A percentile compares a stretch with the other conserved stretches of the same genome.
Evolutionary conservation across 2,888 invertebrate species (phyloP).

Genomic region (Patella ulyssiponensis): DNA sequence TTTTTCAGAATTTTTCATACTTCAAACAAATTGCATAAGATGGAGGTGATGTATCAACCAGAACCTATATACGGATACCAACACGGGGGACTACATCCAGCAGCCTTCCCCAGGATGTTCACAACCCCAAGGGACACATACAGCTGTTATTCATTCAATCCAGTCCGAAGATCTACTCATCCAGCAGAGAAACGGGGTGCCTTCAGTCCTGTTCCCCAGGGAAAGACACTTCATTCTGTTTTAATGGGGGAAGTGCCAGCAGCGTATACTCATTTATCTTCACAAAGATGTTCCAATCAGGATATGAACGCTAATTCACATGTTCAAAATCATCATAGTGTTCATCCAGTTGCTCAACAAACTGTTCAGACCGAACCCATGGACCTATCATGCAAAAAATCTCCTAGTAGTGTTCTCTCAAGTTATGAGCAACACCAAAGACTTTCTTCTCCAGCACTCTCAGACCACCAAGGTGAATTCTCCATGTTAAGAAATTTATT

Average conservation of each 20-base stretch:
- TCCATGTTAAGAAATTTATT: slow-evolving; percentile 49
- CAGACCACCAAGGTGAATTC: slow-evolving; percentile 42
- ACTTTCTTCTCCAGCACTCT: slow-evolving; percentile 7
- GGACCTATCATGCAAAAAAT: slow-evolving; percentile 60
- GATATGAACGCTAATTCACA: slow-evolving; percentile 20
- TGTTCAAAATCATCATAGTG: slow-evolving; percentile 20
- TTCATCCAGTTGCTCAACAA: slow-evolving; percentile 36
- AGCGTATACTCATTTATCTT: slow-evolving; percentile 55
- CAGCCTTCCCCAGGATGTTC: slow-evolving; percentile 28
- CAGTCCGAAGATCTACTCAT: slow-evolving; percentile 25
- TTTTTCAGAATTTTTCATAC: too few species aligned
- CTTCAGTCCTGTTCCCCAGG: slow-evolving; percentile 11
- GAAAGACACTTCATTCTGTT: slow-evolving; percentile 55
- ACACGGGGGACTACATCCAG: background rate
- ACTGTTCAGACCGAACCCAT: slow-evolving; percentile 58
- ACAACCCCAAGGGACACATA: slow-evolving; percentile 34
- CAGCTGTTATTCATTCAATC: slow-evolving; percentile 40
- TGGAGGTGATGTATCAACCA: slow-evolving; percentile 42
- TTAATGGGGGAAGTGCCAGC: slow-evolving; percentile 59
- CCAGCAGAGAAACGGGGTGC: slow-evolving; percentile 9
- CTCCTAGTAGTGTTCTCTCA: slow-evolving; percentile 28
- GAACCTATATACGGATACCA: slow-evolving; percentile 29
- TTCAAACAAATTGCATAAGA: slow-evolving; percentile 9
- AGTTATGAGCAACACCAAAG: background rate
- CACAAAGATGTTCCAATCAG: slow-evolving; percentile 26